Base-by-base conservation (phyloP, 2,113 vertebrate genomes). In the Rhinolophus sinicus region DNA sequence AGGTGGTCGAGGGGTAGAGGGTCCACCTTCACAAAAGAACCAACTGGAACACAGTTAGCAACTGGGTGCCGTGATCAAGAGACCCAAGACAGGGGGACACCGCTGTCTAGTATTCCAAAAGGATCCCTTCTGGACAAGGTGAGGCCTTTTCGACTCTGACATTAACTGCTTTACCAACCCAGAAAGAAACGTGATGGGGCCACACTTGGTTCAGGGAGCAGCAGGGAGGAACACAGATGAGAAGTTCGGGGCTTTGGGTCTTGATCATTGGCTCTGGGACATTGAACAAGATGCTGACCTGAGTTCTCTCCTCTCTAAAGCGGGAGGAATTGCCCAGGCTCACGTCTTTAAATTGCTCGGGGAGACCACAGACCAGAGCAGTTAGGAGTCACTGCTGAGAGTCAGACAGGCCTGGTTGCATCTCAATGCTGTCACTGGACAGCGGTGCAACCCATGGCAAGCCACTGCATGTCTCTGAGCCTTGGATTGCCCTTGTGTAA, bases 351-450 rank as follows among this genome's bases (percentile, higher is more conserved):
- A 10, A 6, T 40, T 47, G 70, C 38, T 47, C 21, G 35, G 22
- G 58, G 6, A 90, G 78, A n/a, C 22, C 82, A 65, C 2, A 58
- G 44, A 35, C 24, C 13, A 88, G 8, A 75, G 18, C 40, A 72
- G 6, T 30, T 30, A 64, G 50, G 56, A 47, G 7, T 38, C 28
- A 78, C 0, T n/a, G 19, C 10, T 72, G 65, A 47, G 77, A 47
- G 77, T 38, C 82, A 82, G n/a, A 50, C 8, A 16, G 50, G 12
- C 15, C 56, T 47, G 26, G 44, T 80, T 50, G 40, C 8, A 70
- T 24, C 30, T 65, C 24, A 8, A 0, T 10, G 30, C 12, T 73
- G 6, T 38, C 10, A 3, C 7, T 38, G 21, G n/a, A 26, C 15
- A 40, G 26, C 47, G 94, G 33, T 35, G 15, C 54, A 75, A 6